These are phyloP conservation scores for Magallana nippona DNA, from an alignment of 2,888 invertebrate genomes.

Conservation along the genomic window DNA sequence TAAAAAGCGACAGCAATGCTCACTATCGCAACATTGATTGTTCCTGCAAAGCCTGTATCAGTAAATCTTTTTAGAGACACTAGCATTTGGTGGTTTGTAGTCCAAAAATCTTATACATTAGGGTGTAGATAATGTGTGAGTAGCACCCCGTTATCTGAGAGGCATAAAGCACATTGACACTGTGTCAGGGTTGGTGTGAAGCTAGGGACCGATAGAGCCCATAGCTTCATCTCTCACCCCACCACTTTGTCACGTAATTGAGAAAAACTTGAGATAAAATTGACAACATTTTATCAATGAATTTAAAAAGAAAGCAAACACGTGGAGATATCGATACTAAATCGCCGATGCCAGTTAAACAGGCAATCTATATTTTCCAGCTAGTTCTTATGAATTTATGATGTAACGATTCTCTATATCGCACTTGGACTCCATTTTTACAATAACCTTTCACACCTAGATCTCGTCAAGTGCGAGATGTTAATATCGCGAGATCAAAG, in stretches of 20 bases:
- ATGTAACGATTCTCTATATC: neutral
- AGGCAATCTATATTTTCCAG: constrained; percentile 7
- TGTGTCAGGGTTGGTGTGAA: constrained; percentile 41
- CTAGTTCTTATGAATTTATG: constrained; percentile 22
- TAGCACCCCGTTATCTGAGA: constrained; percentile 3
- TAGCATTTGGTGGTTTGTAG: constrained; percentile 16
- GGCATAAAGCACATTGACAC: constrained; percentile 12
- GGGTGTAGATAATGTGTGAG: constrained; percentile 27
- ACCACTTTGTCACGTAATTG: constrained; percentile 70
- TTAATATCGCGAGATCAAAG: constrained; percentile 40
- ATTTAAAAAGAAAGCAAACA: constrained; percentile 29
- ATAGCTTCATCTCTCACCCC: constrained; percentile 53
- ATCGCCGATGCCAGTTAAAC: constrained; percentile 15
- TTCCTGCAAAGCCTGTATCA: neutral
- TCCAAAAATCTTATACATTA: constrained; percentile 15
- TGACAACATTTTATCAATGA: constrained; percentile 53
- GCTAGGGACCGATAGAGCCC: neutral
- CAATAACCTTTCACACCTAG: constrained; percentile 23
- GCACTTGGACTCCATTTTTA: constrained; percentile 27
- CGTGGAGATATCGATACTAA: constrained; percentile 18
- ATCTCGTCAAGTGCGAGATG: constrained; percentile 32
- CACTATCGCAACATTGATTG: neutral
- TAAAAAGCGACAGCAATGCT: constrained; percentile 23
- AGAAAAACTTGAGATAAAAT: constrained; percentile 64
- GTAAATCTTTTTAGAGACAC: constrained; percentile 26